phyloP scores from a whole-genome alignment of 2,113 vertebrate species.

The Ancistrus triradiatus region DNA sequence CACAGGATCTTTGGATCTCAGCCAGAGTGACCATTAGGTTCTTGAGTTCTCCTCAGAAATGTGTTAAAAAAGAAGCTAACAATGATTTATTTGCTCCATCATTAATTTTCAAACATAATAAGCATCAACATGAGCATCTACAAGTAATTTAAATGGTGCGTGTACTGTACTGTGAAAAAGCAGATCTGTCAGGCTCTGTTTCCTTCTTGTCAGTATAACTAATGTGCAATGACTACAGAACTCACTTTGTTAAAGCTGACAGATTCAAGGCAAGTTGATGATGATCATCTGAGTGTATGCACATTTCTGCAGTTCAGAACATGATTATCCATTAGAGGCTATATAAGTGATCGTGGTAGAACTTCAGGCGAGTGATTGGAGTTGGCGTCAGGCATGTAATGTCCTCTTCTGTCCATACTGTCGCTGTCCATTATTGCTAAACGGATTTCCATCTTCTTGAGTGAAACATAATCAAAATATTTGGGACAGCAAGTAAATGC shows the following conservation, averaged over 20 bases:
- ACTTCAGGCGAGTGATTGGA: conserved; percentile 41
- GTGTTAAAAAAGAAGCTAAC: too few species aligned
- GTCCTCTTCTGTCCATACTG: conserved; percentile 48
- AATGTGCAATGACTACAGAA: conserved; percentile 38
- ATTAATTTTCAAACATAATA: background rate
- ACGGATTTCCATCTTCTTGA: conserved; percentile 44
- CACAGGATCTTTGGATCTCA: too few species aligned
- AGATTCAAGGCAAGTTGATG: conserved; percentile 27
- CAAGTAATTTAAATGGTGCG: background rate
- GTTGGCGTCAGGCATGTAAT: conserved; percentile 43
- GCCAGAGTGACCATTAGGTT: too few species aligned
- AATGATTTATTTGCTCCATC: too few species aligned
- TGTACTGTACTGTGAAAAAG: background rate
- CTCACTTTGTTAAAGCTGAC: conserved; percentile 42
- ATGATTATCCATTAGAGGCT: conserved; percentile 33
- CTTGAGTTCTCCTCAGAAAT: too few species aligned
- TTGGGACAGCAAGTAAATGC: conserved; percentile 48
- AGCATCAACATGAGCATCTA: background rate
- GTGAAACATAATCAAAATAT: conserved; percentile 46
- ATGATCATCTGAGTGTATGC: conserved; percentile 27
- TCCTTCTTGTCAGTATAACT: conserved; percentile 5
- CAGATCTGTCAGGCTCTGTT: conserved; percentile 5
- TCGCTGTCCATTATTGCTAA: conserved; percentile 48
- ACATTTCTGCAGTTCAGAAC: conserved; percentile 26
- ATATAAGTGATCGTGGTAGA: conserved; percentile 28